These are phyloP conservation scores for Selene dorsalis DNA, from an alignment of 2,797 vertebrate genomes.

Conservation along the genomic window DNA sequence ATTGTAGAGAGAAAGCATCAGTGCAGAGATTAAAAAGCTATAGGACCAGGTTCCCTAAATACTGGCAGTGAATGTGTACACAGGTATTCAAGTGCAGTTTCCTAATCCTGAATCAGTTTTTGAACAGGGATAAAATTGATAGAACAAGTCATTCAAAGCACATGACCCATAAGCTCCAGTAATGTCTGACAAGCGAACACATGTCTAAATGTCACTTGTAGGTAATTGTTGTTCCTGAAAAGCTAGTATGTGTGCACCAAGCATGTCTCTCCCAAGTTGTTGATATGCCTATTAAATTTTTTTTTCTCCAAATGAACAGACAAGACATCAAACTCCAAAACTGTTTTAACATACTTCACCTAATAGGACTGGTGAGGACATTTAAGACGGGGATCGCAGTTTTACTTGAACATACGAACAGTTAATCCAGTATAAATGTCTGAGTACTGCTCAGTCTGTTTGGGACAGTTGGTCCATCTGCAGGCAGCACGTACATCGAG, in stretches of 20 bases:
- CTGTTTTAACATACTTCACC: background rate
- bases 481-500: conserved; percentile 46
- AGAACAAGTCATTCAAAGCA: background rate
- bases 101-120: background rate
- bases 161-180: conserved; percentile 10
- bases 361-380: background rate
- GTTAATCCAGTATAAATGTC: conserved; percentile 23
- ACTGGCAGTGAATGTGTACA: conserved; percentile 8
- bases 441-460: conserved; percentile 41
- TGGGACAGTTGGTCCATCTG: conserved; percentile 62
- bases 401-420: conserved; percentile 5
- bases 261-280: background rate
- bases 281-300: background rate
- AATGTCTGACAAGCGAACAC: conserved; percentile 14
- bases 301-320: background rate
- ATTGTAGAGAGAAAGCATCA: conserved; percentile 36
- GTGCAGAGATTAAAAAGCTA: conserved; percentile 8
- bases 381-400: background rate
- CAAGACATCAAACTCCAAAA: background rate
- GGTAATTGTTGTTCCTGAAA: background rate
- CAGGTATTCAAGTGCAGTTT: conserved; percentile 6
- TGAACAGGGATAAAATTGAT: background rate
- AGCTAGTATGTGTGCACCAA: background rate
- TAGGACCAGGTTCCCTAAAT: background rate
- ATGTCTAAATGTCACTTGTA: background rate